Conservation (phyloP, 2,888 invertebrate genomes). For the Lycocerus yunnanus region DNA sequence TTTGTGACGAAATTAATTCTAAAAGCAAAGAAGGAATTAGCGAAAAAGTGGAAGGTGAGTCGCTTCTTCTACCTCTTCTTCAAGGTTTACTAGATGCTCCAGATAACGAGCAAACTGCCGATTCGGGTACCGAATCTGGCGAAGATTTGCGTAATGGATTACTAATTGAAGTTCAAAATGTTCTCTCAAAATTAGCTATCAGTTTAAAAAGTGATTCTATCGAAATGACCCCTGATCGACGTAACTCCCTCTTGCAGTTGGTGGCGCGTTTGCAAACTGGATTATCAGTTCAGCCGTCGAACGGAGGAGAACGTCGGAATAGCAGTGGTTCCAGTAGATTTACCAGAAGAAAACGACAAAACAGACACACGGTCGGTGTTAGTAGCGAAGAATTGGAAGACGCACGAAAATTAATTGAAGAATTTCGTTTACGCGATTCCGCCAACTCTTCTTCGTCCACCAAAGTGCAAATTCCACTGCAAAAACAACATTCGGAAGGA, state of each 20-base stretch:
- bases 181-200: slow-evolving; percentile 50
- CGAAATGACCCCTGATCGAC: slow-evolving; percentile 67
- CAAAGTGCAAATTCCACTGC: slow-evolving; percentile 39
- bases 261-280: slow-evolving; percentile 71
- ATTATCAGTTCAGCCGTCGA: slow-evolving; percentile 43
- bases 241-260: slow-evolving; percentile 74
- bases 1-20: slow-evolving; percentile 59
- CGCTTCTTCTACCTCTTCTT: slow-evolving; percentile 70
- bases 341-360: slow-evolving; percentile 64
- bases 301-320: slow-evolving; percentile 59
- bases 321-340: slow-evolving; percentile 50
- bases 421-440: slow-evolving; percentile 58
- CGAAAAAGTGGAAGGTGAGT: slow-evolving; percentile 71
- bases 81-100: slow-evolving; percentile 66
- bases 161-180: slow-evolving; percentile 59
- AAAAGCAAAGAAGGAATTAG: slow-evolving; percentile 54
- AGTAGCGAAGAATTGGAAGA: slow-evolving; percentile 79
- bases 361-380: slow-evolving; percentile 82
- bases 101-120: slow-evolving; percentile 57
- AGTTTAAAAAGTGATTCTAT: slow-evolving; percentile 55
- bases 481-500: slow-evolving; percentile 59
- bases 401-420: slow-evolving; percentile 76
- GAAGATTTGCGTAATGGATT: slow-evolving; percentile 67
- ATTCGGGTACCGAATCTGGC: slow-evolving; percentile 72
- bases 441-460: slow-evolving; percentile 22